Conservation (phyloP, 1,140 invertebrate species). For the Plectus sambesii region DNA sequence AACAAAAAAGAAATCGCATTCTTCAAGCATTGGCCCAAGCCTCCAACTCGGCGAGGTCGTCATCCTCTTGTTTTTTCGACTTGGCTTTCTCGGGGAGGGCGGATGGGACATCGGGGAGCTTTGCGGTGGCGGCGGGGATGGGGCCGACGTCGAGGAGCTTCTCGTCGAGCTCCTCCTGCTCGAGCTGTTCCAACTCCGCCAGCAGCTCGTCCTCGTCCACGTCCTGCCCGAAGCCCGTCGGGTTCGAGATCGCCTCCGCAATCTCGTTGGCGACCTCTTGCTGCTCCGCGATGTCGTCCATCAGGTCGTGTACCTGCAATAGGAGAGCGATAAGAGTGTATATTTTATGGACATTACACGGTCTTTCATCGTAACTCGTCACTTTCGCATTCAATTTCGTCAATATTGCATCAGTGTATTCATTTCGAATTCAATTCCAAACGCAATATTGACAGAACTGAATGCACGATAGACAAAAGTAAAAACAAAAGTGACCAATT, state of each 20-base stretch:
- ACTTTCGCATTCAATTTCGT: too few species aligned
- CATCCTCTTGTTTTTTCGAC: conserved; percentile 58
- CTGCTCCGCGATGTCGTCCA: conserved; percentile 98
- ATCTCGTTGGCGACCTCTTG: conserved; percentile 95
- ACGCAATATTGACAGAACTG: too few species aligned
- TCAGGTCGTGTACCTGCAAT: conserved; percentile 66
- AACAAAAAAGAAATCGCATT: too few species aligned
- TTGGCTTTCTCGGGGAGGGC: conserved; percentile 47
- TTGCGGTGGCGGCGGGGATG: conserved; percentile 46
- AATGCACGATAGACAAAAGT: too few species aligned
- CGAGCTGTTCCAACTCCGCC: conserved; percentile 15
- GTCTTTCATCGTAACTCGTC: too few species aligned
- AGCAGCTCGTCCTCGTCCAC: conserved; percentile 60
- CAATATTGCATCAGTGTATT: too few species aligned
- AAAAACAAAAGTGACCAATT: too few species aligned
- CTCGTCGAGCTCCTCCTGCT: conserved; percentile 56
- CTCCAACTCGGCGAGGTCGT: conserved; percentile 64
- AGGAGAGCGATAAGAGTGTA: conserved; percentile 1
- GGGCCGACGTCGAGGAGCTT: conserved; percentile 52
- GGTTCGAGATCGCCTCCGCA: conserved; percentile 91
- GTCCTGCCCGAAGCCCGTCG: conserved; percentile 80
- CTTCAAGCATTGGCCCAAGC: conserved; percentile 58
- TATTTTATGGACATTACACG: too few species aligned
- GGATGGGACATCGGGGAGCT: conserved; percentile 42
- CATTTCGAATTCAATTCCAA: too few species aligned